Evolutionary conservation across 2,888 invertebrate species (phyloP).

Genomic region (Neuroscelio doddi): DNA sequence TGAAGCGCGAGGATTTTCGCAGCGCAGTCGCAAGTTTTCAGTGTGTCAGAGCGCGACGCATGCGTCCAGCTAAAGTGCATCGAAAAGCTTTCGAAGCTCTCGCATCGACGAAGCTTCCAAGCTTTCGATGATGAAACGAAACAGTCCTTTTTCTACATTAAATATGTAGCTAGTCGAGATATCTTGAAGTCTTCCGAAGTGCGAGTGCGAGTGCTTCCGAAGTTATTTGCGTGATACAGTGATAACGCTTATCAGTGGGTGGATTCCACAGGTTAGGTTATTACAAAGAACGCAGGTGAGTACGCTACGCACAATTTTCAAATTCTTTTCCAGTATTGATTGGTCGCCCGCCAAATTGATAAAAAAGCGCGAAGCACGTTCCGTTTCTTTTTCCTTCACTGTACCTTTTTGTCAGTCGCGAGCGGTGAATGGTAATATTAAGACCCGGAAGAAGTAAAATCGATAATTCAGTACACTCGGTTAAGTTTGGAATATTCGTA

Average conservation of each 20-base stretch:
- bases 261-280: constrained; percentile 4
- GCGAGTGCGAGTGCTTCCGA: not conserved
- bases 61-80: not conserved
- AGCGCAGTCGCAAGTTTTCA: constrained; percentile 5
- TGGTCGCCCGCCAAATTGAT: too few relatives aligned
- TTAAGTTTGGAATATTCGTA: too few relatives aligned
- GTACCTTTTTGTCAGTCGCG: too few relatives aligned
- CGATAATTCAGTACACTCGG: constrained; percentile 16
- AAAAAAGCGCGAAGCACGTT: too few relatives aligned
- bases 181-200: not conserved
- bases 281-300: not conserved
- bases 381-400: too few relatives aligned
- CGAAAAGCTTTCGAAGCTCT: not conserved
- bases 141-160: not conserved
- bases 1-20: constrained; percentile 1
- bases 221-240: not conserved
- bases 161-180: not conserved
- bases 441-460: constrained; percentile 3
- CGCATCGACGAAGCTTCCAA: not conserved
- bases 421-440: too few relatives aligned
- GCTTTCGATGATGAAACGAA: not conserved
- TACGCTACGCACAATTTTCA: not conserved
- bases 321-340: too few relatives aligned
- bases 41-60: not conserved
- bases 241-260: constrained; percentile 2